Conservation (phyloP, 2,113 vertebrate species). For the Gobiocypris rarus region DNA sequence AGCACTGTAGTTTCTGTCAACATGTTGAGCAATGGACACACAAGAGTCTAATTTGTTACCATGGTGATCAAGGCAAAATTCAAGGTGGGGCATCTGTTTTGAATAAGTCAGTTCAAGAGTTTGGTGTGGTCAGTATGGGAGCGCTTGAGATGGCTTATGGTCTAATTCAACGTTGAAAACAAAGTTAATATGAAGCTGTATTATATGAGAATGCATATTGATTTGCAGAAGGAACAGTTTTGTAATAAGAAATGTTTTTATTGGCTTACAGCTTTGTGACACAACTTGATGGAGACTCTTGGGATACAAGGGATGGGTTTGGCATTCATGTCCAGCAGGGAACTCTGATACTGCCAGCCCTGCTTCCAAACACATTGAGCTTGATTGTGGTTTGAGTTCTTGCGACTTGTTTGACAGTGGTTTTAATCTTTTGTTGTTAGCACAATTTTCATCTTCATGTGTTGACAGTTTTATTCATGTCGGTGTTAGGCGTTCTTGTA, state of each 20-base stretch:
- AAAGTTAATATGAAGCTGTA: not conserved
- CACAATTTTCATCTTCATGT: not conserved
- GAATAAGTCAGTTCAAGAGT: not conserved
- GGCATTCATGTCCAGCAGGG: not conserved
- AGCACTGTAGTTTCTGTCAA: not conserved
- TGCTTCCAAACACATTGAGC: not conserved
- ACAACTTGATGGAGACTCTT: not conserved
- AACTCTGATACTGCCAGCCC: not conserved
- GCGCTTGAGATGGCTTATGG: conserved; percentile 2
- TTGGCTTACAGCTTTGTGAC: not conserved
- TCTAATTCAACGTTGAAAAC: not conserved
- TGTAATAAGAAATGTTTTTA: conserved; percentile 4
- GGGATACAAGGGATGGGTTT: not conserved
- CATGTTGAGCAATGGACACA: conserved; percentile 1
- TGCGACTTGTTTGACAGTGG: not conserved
- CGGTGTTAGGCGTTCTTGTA: not conserved
- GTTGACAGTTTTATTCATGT: not conserved
- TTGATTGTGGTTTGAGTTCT: not conserved
- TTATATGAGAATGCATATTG: not conserved
- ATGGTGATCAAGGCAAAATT: not conserved
- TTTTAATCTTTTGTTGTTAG: not conserved
- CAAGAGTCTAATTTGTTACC: not conserved
- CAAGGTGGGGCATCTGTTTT: conserved; percentile 23
- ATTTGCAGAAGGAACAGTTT: not conserved
- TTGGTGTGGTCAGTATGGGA: conserved; percentile 2